A percentile compares a stretch with the other conserved stretches of the same genome.
These are phyloP conservation scores for Coreius guichenoti DNA, from an alignment of 2,797 vertebrate genomes.

Conservation along the genomic window DNA sequence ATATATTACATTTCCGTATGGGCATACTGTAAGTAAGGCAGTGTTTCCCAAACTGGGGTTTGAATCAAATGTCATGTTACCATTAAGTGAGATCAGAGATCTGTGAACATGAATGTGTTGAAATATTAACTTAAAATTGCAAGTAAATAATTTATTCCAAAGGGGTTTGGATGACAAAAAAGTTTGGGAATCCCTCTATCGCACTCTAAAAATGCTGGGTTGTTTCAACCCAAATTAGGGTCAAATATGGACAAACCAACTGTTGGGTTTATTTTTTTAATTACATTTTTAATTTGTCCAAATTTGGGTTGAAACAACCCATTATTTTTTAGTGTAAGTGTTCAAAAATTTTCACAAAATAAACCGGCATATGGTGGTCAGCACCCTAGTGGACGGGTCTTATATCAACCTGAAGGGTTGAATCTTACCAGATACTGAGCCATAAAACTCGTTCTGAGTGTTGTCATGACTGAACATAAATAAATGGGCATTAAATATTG, in stretches of 20 bases:
- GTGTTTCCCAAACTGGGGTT: background rate
- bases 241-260: too few relatives aligned
- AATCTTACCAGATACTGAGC: background rate
- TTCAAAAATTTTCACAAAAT: too few relatives aligned
- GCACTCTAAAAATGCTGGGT: too few relatives aligned
- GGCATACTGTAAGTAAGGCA: background rate
- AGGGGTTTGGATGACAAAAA: background rate
- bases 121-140: background rate
- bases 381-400: too few relatives aligned
- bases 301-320: too few relatives aligned
- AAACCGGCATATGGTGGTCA: too few relatives aligned
- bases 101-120: background rate
- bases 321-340: background rate
- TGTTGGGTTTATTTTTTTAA: too few relatives aligned
- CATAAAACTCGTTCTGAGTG: background rate
- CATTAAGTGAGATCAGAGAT: background rate
- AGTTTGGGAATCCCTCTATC: background rate
- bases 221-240: too few relatives aligned
- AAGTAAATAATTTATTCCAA: background rate
- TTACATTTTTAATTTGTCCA: too few relatives aligned
- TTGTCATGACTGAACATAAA: background rate
- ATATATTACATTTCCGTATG: too few relatives aligned
- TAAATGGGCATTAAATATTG: background rate
- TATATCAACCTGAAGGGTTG: background rate
- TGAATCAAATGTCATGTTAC: background rate